These are phyloP conservation scores for Cryptotis parvus DNA, from an alignment of 2,113 vertebrate species.

Conservation along the genomic window DNA sequence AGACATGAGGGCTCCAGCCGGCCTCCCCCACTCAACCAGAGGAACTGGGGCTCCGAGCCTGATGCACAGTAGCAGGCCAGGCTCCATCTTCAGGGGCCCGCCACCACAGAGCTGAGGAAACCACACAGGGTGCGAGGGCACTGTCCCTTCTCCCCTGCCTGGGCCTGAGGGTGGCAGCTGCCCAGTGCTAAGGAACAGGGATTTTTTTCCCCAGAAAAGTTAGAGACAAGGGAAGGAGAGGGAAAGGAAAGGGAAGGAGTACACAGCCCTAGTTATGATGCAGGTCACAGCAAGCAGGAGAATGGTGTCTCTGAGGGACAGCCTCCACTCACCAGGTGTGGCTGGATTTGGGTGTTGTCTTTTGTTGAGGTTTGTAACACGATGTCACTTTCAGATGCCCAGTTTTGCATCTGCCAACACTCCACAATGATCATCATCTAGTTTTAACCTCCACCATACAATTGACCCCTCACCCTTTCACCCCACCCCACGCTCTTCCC, in stretches of 20 bases:
- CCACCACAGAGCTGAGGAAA: not conserved
- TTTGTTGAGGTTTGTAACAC: not conserved
- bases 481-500: not conserved
- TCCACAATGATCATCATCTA: not conserved
- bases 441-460: not conserved
- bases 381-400: not conserved
- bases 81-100: not conserved
- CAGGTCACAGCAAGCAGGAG: too few relatives aligned
- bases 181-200: not conserved
- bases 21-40: not conserved
- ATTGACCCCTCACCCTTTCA: not conserved
- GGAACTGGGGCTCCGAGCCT: not conserved
- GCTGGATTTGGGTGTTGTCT: not conserved
- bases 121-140: rapidly evolving
- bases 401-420: not conserved
- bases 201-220: too few relatives aligned
- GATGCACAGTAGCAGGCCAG: too few relatives aligned
- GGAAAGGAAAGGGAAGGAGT: not conserved
- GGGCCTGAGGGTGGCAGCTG: not conserved
- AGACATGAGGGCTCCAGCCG: not conserved
- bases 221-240: too few relatives aligned
- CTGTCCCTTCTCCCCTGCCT: not conserved
- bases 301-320: not conserved
- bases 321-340: not conserved
- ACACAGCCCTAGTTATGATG: not conserved